Evolutionary conservation across 2,888 invertebrate genomes (phyloP).

Genomic region (Drosophila atripex): DNA sequence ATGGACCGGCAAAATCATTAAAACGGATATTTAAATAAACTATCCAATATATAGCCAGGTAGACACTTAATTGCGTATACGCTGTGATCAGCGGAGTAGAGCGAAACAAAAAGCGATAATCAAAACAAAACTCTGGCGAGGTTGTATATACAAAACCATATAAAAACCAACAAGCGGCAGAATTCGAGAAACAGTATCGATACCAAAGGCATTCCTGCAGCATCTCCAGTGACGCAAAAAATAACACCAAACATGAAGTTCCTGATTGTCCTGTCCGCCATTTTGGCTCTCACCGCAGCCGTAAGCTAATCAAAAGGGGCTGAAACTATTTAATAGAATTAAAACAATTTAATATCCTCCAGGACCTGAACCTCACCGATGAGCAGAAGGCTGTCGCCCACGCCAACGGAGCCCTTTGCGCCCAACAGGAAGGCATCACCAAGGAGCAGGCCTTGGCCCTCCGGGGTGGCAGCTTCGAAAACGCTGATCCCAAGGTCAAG

Average conservation of each 20-base stretch:
- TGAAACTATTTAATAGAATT: neutral
- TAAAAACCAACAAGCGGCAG: constrained; percentile 55
- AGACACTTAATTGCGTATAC: constrained; percentile 20
- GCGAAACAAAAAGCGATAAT: constrained; percentile 45
- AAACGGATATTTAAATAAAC: constrained; percentile 46
- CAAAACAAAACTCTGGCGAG: constrained; percentile 30
- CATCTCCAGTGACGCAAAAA: constrained; percentile 26
- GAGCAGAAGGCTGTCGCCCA: constrained; percentile 74
- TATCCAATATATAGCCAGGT: constrained; percentile 13
- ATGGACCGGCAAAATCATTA: constrained; percentile 31
- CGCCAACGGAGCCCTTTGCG: constrained; percentile 59
- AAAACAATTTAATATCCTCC: neutral
- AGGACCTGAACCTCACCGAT: constrained; percentile 54
- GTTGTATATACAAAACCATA: constrained; percentile 45
- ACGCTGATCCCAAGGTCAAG: constrained; percentile 61
- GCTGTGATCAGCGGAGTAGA: constrained; percentile 45
- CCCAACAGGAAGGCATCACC: constrained; percentile 59
- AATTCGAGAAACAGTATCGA: constrained; percentile 55
- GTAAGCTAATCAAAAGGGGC: constrained; percentile 54
- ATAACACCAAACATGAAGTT: constrained; percentile 63
- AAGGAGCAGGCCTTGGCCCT: constrained; percentile 68
- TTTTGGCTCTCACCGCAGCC: constrained; percentile 57
- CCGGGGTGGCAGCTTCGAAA: constrained; percentile 63
- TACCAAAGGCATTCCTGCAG: constrained; percentile 27
- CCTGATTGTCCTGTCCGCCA: constrained; percentile 59